Conservation (phyloP, 2,113 vertebrate genomes). For the Willisornis vidua region DNA sequence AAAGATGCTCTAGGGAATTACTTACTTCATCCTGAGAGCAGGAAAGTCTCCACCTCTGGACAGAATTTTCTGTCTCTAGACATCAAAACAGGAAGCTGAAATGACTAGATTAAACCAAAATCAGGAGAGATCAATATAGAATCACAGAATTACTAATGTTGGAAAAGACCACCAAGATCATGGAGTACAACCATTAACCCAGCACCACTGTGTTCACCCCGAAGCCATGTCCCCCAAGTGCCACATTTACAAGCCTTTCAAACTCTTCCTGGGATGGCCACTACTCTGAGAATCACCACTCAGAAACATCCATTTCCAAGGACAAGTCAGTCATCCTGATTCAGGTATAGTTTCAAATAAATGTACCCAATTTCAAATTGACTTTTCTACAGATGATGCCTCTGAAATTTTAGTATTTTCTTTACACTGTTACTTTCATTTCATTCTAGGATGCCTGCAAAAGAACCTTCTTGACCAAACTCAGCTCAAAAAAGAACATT, state of each 20-base stretch:
- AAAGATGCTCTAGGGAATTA: not conserved
- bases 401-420: not conserved
- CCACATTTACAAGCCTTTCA: not conserved
- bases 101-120: not conserved
- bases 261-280: not conserved
- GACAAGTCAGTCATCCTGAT: not conserved
- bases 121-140: not conserved
- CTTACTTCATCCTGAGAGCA: not conserved
- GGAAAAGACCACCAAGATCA: not conserved
- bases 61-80: not conserved
- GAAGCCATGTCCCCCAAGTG: not conserved
- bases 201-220: not conserved
- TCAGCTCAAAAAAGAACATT: not conserved
- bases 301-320: not conserved
- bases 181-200: not conserved
- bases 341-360: not conserved
- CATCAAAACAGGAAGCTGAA: not conserved
- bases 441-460: not conserved
- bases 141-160: not conserved
- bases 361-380: not conserved
- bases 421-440: not conserved
- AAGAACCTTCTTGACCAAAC: not conserved
- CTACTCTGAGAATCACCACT: rapidly evolving
- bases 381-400: not conserved
- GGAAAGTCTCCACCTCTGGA: not conserved